A percentile compares a stretch with the other conserved stretches of the same genome.
Evolutionary conservation across 2,113 vertebrate genomes (phyloP).

Genomic region (Conger conger): DNA sequence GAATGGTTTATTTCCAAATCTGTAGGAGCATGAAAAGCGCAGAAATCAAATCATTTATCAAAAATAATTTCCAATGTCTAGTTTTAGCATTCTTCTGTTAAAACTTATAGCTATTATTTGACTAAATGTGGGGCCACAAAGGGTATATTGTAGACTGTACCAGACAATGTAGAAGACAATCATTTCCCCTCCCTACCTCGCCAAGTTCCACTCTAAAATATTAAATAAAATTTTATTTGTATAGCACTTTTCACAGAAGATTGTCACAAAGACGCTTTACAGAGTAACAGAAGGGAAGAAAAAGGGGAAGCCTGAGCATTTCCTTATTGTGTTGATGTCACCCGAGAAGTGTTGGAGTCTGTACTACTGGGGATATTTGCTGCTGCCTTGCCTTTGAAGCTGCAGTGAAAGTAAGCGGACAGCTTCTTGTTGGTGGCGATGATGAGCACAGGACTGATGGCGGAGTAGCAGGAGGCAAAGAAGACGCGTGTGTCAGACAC

Average conservation of each 20-base stretch:
- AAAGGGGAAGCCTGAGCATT: no score
- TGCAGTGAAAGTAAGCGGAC: conserved; percentile 13
- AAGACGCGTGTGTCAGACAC: conserved; percentile 36
- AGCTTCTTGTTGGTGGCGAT: conserved; percentile 39
- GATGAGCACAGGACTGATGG: conserved; percentile 40
- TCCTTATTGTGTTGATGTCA: background rate
- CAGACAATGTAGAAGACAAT: background rate
- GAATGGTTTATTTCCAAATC: no score
- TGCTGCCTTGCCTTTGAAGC: background rate
- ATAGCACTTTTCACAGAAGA: no score
- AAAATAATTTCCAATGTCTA: no score
- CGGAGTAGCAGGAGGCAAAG: conserved; percentile 43
- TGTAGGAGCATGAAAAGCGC: no score
- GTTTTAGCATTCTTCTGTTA: no score
- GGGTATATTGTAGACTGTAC: background rate
- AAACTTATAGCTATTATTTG: background rate
- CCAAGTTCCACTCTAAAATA: background rate
- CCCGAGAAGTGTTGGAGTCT: background rate
- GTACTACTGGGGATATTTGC: background rate
- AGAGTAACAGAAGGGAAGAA: no score
- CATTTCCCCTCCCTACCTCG: background rate
- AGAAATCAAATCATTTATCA: no score
- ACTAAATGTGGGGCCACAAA: background rate
- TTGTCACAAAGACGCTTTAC: no score
- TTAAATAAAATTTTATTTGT: no score